A percentile compares a stretch with the other conserved stretches of the same genome.
phyloP scores from a whole-genome alignment of 2,888 invertebrate species.

The Hipparchia semele region DNA sequence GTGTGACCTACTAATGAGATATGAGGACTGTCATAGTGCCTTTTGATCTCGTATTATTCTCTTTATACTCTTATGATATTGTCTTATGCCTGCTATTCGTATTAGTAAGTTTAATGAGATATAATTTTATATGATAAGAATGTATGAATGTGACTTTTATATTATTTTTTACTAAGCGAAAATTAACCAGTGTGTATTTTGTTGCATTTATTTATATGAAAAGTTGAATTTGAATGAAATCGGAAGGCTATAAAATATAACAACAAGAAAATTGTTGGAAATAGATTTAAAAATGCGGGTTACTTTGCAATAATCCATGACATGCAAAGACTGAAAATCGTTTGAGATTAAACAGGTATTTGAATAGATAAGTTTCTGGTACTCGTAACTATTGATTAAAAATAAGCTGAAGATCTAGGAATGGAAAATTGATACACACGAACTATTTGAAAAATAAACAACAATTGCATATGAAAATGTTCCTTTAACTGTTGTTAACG shows the following conservation, averaged over 20 bases:
- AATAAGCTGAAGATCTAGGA: background rate
- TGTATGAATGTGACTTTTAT: background rate
- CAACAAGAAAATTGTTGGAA: background rate
- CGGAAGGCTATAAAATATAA: background rate
- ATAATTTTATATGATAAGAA: background rate
- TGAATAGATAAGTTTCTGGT: background rate
- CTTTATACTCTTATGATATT: background rate
- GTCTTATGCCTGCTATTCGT: slow-evolving; percentile 4
- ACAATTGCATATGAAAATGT: background rate
- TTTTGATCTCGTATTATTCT: background rate
- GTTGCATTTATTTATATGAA: background rate
- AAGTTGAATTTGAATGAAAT: background rate
- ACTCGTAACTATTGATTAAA: background rate
- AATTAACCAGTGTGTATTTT: background rate
- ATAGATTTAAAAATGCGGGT: background rate
- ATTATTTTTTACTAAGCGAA: background rate
- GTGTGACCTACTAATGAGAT: background rate
- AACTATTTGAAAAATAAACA: background rate
- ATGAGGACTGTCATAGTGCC: slow-evolving; percentile 8
- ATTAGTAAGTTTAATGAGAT: slow-evolving; percentile 11
- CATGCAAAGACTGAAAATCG: background rate
- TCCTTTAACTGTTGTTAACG: background rate
- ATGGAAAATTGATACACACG: background rate
- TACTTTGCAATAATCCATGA: slow-evolving; percentile 1
- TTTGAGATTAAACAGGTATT: background rate